Conservation (phyloP, 2,113 vertebrate species). For the Epinephelus fuscoguttatus region DNA sequence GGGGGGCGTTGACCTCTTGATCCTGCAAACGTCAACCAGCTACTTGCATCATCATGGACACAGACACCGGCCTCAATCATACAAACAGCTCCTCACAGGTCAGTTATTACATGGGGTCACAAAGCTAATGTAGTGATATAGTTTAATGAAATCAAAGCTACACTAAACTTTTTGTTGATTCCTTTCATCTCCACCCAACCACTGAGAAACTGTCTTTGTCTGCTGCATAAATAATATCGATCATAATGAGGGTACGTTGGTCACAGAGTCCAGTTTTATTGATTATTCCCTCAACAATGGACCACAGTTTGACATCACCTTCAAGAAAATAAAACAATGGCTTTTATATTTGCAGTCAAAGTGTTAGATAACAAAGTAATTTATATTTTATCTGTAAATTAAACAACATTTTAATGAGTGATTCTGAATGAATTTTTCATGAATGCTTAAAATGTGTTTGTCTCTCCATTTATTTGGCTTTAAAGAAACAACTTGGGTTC, state of each 20-base stretch:
- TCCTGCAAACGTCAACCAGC: constrained; percentile 10
- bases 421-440: too few relatives aligned
- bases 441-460: too few relatives aligned
- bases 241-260: background rate
- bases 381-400: too few relatives aligned
- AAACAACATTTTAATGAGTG: too few relatives aligned
- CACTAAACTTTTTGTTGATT: background rate
- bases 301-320: background rate
- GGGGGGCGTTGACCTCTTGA: constrained; percentile 49
- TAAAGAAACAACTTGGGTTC: too few relatives aligned
- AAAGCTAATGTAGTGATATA: background rate
- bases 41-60: constrained; percentile 65
- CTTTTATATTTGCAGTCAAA: too few relatives aligned
- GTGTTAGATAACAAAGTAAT: too few relatives aligned
- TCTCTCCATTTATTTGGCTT: too few relatives aligned
- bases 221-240: background rate
- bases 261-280: background rate
- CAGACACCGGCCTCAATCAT: constrained; percentile 18
- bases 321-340: too few relatives aligned
- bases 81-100: constrained; percentile 60
- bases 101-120: constrained; percentile 14
- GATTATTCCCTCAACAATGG: too few relatives aligned
- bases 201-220: background rate
- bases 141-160: background rate
- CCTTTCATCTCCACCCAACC: background rate